Percentiles rank a stretch among this genome's conserved stretches.
These are phyloP conservation scores for Cydia strobilella DNA, from an alignment of 1,140 invertebrate genomes.

Conservation along the genomic window DNA sequence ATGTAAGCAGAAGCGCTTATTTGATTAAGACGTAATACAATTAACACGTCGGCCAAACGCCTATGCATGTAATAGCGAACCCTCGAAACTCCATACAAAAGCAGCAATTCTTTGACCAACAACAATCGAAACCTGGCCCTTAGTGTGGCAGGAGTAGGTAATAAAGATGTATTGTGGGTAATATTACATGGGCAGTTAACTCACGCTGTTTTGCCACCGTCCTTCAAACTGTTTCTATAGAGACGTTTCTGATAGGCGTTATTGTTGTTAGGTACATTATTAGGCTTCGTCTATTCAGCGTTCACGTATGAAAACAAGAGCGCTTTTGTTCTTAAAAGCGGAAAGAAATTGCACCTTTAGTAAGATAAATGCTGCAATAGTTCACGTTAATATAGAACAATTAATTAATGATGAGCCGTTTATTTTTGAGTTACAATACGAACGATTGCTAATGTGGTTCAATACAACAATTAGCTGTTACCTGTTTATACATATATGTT, in stretches of 20 bases:
- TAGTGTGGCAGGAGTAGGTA: conserved; percentile 18
- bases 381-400: background rate
- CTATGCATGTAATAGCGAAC: conserved; percentile 13
- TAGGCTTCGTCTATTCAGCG: background rate
- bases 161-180: conserved; percentile 32
- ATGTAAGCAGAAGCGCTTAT: background rate
- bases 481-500: too few relatives aligned
- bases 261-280: conserved; percentile 22
- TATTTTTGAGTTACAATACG: background rate
- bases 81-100: conserved; percentile 14
- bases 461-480: background rate
- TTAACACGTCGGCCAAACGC: background rate
- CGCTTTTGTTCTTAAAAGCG: conserved; percentile 11
- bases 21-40: background rate
- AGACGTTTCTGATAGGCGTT: conserved; percentile 23
- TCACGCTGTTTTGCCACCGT: conserved; percentile 23
- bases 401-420: background rate
- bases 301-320: conserved; percentile 22
- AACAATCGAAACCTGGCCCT: conserved; percentile 5
- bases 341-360: conserved; percentile 5
- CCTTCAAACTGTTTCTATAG: conserved; percentile 30
- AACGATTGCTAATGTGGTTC: background rate
- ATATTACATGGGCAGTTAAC: conserved; percentile 13
- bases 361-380: conserved; percentile 1
- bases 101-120: conserved; percentile 13